Base-by-base conservation (phyloP, 2,113 vertebrate species). In the Carassius carassius region DNA sequence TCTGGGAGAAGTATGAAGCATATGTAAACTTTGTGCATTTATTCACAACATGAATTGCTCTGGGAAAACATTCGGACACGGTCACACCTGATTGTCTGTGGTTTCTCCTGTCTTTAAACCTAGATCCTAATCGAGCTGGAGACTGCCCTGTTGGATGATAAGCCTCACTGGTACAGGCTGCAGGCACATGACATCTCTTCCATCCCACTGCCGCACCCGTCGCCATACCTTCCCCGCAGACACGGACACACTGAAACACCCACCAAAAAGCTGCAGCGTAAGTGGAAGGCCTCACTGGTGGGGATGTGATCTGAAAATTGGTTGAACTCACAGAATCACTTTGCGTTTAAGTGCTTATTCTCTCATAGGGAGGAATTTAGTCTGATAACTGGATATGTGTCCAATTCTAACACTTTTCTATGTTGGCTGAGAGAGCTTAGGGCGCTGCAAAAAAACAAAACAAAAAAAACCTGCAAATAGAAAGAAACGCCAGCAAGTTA, bases 81-180 rank as follows among this genome's bases (percentile, higher is more conserved):
- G 44, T 69, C 10, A 9, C 41, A 47, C 69, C 14, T 62, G 51
- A 16, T 5, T 70, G 11, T 79, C 51, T 35, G 4, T 8, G 56
- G 56, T 58, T 58, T 58, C 56, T 58, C 56, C 56, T 21, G 8
- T 60, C 56, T 60, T 60, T 9, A 17, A 70, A 5, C 49, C 67
- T 92, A 99, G 98, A 96, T 99, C 91, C 95, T 99, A 81, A 99
- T 99, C 83, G 98, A 99, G 93, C 91, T 99, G 94, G 98, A 99
- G 92, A 99, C 97, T 63, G 97, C 97, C 16, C 95, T 97, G 91
- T 92, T 99, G 92, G 98, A 99, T 74, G 98, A 99, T 91, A 97
- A 99, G 87, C 97, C 98, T 87, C 98, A 99, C 88, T 99, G 97
- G 98, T 99, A 99, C 91, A 98, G 98, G 85, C 95, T 99, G 89